phyloP scores from a whole-genome alignment of 2,113 vertebrate genomes.

The Papio anubis region DNA sequence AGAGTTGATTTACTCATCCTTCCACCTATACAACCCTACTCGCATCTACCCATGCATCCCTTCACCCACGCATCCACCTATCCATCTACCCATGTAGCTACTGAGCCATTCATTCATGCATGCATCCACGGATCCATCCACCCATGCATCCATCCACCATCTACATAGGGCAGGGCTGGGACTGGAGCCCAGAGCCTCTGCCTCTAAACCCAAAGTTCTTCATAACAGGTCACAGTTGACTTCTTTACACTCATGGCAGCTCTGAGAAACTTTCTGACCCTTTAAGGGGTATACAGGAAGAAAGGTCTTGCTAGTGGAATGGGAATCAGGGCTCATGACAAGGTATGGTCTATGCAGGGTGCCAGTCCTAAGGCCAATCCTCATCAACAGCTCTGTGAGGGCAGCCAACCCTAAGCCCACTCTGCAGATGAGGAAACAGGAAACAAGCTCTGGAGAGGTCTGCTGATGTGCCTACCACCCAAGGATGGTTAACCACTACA shows the following conservation, averaged over 20 bases:
- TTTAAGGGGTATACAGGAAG: background rate
- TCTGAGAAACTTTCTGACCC: background rate
- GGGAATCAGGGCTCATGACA: background rate
- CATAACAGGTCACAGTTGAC: background rate
- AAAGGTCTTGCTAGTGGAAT: background rate
- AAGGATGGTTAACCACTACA: background rate
- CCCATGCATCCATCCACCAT: background rate
- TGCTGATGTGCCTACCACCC: background rate
- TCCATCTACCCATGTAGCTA: no score
- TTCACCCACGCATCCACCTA: no score
- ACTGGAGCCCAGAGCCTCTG: background rate
- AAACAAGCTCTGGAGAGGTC: background rate
- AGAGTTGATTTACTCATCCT: background rate
- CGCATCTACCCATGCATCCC: no score
- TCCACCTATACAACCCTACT: no score
- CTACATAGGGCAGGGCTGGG: background rate
- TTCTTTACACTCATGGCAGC: background rate
- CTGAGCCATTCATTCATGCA: no score
- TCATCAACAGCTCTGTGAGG: background rate
- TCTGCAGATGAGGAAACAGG: background rate
- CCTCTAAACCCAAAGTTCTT: background rate
- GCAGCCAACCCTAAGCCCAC: no score
- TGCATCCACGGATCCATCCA: no score
- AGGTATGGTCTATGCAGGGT: background rate
- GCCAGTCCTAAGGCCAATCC: no score